Conservation (phyloP, 1,140 invertebrate genomes). For the Bombyx mandarina region DNA sequence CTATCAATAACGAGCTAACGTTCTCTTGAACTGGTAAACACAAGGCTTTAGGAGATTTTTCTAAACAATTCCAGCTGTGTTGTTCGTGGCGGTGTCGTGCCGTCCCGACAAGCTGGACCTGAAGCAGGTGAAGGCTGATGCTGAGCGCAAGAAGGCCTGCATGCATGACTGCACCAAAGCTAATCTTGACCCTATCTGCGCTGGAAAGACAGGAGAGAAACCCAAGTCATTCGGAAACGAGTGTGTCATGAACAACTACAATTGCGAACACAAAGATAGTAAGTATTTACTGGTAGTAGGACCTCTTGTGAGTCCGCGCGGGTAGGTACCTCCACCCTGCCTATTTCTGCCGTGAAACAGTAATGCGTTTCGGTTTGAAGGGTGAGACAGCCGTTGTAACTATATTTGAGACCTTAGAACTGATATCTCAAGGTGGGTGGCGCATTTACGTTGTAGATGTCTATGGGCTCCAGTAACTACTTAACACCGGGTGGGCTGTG, state of each 20-base stretch:
- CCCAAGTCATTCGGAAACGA: constrained; percentile 70
- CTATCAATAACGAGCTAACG: too few species aligned
- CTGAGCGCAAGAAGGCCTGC: constrained; percentile 65
- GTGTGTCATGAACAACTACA: constrained; percentile 73
- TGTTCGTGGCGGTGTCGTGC: constrained; percentile 44
- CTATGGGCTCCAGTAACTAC: too few species aligned
- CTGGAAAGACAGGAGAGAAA: constrained; percentile 65
- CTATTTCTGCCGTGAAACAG: too few species aligned
- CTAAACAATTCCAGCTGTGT: constrained; percentile 29
- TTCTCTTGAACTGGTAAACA: too few species aligned
- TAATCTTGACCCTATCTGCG: constrained; percentile 68
- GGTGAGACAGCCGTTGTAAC: too few species aligned
- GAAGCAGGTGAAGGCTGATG: constrained; percentile 62
- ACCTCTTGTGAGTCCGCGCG: too few species aligned
- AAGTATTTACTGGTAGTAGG: constrained; percentile 25
- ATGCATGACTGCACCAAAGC: constrained; percentile 56
- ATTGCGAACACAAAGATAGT: constrained; percentile 72
- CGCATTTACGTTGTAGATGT: too few species aligned
- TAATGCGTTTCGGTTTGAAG: too few species aligned
- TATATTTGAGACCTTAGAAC: too few species aligned
- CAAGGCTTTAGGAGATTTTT: not conserved
- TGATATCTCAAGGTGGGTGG: too few species aligned
- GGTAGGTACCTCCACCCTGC: too few species aligned
- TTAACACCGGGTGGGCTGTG: too few species aligned
- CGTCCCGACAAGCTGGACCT: constrained; percentile 57